Evolutionary conservation across 2,797 vertebrate genomes (phyloP).

Genomic region (Cuniculus paca): DNA sequence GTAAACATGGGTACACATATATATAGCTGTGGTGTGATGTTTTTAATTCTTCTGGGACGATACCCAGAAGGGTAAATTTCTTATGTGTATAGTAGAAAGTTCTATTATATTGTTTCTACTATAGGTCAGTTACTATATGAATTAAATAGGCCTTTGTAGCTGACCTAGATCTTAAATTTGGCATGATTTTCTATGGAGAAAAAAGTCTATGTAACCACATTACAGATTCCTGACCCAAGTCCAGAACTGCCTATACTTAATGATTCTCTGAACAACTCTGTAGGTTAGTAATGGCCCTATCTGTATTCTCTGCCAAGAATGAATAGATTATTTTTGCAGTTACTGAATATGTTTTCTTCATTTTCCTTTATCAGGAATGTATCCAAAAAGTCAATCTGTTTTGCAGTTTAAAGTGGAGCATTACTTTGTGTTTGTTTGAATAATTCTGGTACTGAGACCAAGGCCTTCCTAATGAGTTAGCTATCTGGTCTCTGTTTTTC

Average conservation of each 20-base stretch:
- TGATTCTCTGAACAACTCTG: background rate
- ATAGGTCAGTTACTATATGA: background rate
- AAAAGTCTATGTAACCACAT: background rate
- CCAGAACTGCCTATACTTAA: background rate
- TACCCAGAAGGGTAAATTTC: background rate
- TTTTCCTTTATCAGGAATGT: background rate
- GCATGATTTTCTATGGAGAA: background rate
- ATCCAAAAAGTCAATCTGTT: background rate
- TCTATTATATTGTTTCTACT: background rate
- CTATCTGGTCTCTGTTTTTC: background rate
- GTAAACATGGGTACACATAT: background rate
- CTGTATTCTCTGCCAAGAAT: background rate
- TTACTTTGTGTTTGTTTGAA: background rate
- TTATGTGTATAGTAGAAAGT: background rate
- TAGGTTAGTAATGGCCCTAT: background rate
- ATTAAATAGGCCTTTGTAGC: background rate
- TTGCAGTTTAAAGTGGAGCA: background rate
- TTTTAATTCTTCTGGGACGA: background rate
- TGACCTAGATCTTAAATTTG: background rate
- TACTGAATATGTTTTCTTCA: conserved; percentile 32
- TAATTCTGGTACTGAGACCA: background rate
- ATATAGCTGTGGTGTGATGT: background rate
- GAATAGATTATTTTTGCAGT: conserved; percentile 30
- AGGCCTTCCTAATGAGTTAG: background rate
- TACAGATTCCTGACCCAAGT: background rate